phyloP scores from a whole-genome alignment of 2,888 invertebrate genomes.

The Falcaria lacertinaria region DNA sequence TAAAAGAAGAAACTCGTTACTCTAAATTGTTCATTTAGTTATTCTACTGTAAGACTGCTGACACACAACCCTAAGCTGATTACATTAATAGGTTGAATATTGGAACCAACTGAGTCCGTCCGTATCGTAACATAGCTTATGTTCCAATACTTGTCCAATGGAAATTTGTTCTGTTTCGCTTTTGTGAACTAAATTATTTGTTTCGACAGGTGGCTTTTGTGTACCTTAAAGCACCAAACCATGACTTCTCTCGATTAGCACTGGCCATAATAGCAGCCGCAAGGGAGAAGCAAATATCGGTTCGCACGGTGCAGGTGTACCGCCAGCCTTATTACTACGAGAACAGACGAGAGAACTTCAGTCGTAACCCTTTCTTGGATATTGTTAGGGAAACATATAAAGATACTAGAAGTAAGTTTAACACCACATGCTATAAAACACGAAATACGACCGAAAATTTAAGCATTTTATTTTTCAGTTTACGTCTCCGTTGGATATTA shows the following conservation, averaged over 20 bases:
- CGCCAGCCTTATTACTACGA: constrained; percentile 83
- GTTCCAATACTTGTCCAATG: too few species aligned
- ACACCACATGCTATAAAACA: not conserved
- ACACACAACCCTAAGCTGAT: too few species aligned
- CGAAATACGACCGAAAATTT: not conserved
- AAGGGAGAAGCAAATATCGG: constrained; percentile 83
- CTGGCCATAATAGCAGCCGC: constrained; percentile 87
- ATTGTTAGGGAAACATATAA: constrained; percentile 90
- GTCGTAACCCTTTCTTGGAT: constrained; percentile 90
- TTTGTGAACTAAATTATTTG: not conserved
- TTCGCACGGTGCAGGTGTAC: constrained; percentile 78
- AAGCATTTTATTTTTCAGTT: constrained; percentile 79
- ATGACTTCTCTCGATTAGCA: constrained; percentile 88
- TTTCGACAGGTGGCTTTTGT: constrained; percentile 87
- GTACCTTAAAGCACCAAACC: constrained; percentile 88
- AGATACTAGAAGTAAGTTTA: constrained; percentile 91
- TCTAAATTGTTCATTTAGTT: too few species aligned
- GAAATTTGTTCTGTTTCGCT: too few species aligned
- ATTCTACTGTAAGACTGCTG: too few species aligned
- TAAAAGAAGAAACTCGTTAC: too few species aligned
- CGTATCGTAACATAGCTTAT: too few species aligned
- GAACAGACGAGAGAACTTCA: constrained; percentile 83
- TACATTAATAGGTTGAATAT: too few species aligned
- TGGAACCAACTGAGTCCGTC: too few species aligned
- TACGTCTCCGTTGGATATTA: constrained; percentile 94